Percentiles rank a stretch among this genome's conserved stretches.
Conservation (phyloP, 2,113 vertebrate genomes). For the Paramormyrops kingsleyae region DNA sequence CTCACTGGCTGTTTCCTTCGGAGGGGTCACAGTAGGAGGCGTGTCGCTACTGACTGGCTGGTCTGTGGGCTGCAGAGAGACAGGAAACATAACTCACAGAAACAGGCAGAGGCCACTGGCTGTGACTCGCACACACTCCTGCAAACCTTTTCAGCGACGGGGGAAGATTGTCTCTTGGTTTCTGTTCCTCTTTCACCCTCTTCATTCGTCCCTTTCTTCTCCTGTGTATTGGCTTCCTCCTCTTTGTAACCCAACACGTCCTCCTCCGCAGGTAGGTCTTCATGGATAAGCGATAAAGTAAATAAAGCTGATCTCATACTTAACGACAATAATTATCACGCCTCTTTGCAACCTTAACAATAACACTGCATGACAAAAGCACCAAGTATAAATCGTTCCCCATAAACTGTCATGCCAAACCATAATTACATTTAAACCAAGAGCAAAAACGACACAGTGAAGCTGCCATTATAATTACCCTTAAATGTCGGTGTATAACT, state of each 20-base stretch:
- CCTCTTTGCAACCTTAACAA: background rate
- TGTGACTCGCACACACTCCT: background rate
- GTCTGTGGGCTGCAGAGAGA: background rate
- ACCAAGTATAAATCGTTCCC: background rate
- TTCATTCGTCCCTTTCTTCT: constrained; percentile 39
- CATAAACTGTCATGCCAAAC: background rate
- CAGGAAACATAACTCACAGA: background rate
- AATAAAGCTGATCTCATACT: background rate
- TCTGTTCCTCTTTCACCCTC: constrained; percentile 36
- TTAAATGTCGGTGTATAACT: background rate
- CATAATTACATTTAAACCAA: background rate
- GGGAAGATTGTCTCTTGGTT: constrained; percentile 48
- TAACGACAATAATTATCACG: background rate
- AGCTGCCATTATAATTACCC: background rate
- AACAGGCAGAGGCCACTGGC: background rate
- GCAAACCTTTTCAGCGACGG: constrained; percentile 54
- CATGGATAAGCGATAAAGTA: background rate
- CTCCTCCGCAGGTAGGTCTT: constrained; percentile 40
- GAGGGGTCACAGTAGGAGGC: constrained; percentile 49
- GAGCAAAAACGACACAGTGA: background rate
- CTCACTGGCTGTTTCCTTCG: constrained; percentile 51
- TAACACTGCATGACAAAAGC: background rate
- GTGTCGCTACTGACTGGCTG: constrained; percentile 50
- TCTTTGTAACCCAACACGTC: constrained; percentile 38
- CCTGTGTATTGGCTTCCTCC: constrained; percentile 37